A percentile compares a stretch with the other conserved stretches of the same genome.
phyloP scores from a whole-genome alignment of 2,113 vertebrate species.

The Orcinus orca region DNA sequence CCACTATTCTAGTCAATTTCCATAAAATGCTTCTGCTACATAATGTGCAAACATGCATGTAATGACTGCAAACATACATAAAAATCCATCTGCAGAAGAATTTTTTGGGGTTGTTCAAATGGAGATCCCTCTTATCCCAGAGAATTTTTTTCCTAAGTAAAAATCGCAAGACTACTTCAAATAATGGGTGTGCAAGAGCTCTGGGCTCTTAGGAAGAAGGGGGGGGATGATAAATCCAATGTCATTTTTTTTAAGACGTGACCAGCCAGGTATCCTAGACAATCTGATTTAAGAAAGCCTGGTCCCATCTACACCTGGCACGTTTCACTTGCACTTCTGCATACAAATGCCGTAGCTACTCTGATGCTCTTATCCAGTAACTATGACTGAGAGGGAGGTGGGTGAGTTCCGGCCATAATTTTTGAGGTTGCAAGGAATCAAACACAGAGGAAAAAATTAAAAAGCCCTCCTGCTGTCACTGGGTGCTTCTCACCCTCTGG shows the following conservation, averaged over 20 bases:
- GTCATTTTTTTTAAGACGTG: background rate
- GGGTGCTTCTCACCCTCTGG: background rate
- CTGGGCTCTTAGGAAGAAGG: background rate
- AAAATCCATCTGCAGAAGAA: background rate
- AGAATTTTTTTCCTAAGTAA: background rate
- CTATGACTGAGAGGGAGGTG: background rate
- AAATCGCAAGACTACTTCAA: background rate
- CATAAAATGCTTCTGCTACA: background rate
- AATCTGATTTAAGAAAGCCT: background rate
- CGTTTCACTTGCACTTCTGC: background rate
- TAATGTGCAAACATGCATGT: background rate
- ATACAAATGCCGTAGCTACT: too few relatives aligned
- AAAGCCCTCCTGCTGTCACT: background rate
- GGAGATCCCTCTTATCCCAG: rapidly evolving
- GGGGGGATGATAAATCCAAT: background rate
- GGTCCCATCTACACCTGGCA: background rate
- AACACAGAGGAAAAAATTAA: background rate
- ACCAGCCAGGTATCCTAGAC: background rate
- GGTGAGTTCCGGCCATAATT: background rate
- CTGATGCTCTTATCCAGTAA: rapidly evolving
- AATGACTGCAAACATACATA: background rate
- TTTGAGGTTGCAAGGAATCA: background rate
- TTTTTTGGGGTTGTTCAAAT: background rate
- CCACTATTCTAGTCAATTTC: background rate
- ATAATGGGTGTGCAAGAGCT: background rate